A percentile compares a stretch with the other conserved stretches of the same genome.
These are phyloP conservation scores for Onychomys leucogaster DNA, from an alignment of 2,797 vertebrate genomes.

Conservation along the genomic window DNA sequence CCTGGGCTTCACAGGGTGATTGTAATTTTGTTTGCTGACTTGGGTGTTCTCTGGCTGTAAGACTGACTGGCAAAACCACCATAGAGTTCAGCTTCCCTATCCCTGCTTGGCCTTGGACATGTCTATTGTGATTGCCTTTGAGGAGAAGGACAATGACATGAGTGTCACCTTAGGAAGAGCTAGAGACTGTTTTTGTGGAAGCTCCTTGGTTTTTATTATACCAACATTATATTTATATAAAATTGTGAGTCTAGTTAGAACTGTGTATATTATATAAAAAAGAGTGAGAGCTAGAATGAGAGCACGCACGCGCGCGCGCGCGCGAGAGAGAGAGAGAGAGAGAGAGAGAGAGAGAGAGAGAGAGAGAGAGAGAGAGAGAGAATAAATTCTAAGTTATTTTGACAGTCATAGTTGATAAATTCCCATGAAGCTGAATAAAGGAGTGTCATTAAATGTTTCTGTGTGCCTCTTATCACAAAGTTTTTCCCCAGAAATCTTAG, in stretches of 20 bases:
- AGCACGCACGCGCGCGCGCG: too few relatives aligned
- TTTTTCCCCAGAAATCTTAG: not conserved
- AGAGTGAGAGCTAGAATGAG: not conserved
- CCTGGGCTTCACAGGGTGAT: not conserved
- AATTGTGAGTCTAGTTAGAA: conserved; percentile 9
- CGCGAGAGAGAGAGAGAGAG: not conserved
- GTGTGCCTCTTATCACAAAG: not conserved
- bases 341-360: not conserved
- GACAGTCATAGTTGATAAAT: not conserved
- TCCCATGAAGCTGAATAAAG: not conserved
- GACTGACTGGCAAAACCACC: not conserved
- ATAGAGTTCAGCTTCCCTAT: not conserved
- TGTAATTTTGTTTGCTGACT: conserved; percentile 53
- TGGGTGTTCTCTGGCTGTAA: not conserved
- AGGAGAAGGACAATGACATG: not conserved
- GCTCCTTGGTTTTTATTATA: not conserved
- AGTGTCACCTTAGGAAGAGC: not conserved
- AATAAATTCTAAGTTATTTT: not conserved
- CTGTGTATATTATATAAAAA: not conserved
- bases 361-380: not conserved
- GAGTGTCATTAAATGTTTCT: not conserved
- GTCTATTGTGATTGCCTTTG: not conserved
- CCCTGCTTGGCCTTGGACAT: not conserved
- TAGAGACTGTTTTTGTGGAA: not conserved
- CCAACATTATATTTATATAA: not conserved